Conservation (phyloP, 35 echinoderm and acorn worm genomes). For the Chiridota heheva region DNA sequence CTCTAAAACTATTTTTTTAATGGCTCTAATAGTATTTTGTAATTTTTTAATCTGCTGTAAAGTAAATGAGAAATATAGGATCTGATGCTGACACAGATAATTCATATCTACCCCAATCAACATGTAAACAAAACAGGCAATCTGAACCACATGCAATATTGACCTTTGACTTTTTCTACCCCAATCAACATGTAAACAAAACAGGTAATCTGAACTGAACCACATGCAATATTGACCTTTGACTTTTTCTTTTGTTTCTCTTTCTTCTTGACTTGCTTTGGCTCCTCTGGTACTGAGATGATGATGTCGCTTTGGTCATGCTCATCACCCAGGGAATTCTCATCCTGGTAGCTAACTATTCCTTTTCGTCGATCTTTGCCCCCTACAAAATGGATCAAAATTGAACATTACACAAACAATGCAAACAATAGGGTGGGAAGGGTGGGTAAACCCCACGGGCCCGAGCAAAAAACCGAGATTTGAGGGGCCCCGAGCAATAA, state of each 20-base stretch:
- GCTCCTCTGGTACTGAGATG: slow-evolving; percentile 12
- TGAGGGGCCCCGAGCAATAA: too few species aligned
- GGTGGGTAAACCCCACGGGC: too few species aligned
- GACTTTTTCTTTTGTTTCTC: slow-evolving; percentile 35
- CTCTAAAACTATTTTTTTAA: too few species aligned
- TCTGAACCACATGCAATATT: not conserved
- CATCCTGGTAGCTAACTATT: slow-evolving; percentile 1
- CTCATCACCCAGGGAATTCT: not conserved
- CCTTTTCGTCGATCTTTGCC: not conserved
- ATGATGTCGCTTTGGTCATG: not conserved
- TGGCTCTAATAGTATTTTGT: too few species aligned
- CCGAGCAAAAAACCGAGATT: too few species aligned
- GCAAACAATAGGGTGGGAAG: not conserved
- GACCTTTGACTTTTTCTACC: slow-evolving; percentile 19
- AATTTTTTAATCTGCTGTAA: too few species aligned
- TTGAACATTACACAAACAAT: not conserved
- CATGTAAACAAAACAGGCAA: not conserved
- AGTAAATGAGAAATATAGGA: too few species aligned
- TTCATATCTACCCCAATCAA: too few species aligned
- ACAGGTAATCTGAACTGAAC: not conserved
- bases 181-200: not conserved
- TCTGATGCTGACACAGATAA: too few species aligned
- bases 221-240: not conserved
- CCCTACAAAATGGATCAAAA: not conserved
- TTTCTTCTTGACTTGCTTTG: not conserved